Base-by-base conservation (phyloP, 1,140 invertebrate genomes). In the Parapsyche elsis region DNA sequence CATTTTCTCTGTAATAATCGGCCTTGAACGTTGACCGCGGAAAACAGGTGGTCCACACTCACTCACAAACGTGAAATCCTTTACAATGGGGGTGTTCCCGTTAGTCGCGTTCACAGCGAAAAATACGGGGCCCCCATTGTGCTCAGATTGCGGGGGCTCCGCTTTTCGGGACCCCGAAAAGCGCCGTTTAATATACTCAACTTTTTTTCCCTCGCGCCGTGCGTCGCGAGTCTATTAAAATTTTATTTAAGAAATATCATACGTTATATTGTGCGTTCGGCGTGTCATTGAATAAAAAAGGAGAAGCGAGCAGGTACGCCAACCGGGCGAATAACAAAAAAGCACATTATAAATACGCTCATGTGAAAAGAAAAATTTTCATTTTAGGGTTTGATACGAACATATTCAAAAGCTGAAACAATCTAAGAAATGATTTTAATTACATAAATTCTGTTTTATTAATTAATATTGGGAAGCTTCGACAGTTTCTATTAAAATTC, bases 181-280 rank as follows among this genome's bases (percentile, higher is more conserved):
- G 77, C 71, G 81, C 71, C 79, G 78, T 82, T 82, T 82, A 79
- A 82, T 82, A 82, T 76, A 82, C 74, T 80, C 30, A 57, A 80
- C 44, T 79, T 77, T 78, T 78, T 77, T 78, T 78, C 71, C 61
- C 12, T 38, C 16, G 12, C 49, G 12, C 49, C 49, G 49, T 12
- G 30, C 49, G 79, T 53, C 24, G 67, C 44, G 45, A 82, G 78
- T 78, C 26, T 80, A 82, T 80, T 80, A 82, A 82, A 80, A 78
- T 82, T 78, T 80, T 80, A 82, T 82, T 82, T 82, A 82, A 71
- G 78, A 82, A 53, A 53, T 14, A 75, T 38, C 30, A 38, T 38
- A 38, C 30, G 30, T 38, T 38, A 38, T 38, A 38, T 38, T 38
- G 78, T 76, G 73, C 71, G 73, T 77, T 76, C 53, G 30, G 1